A percentile compares a stretch with the other conserved stretches of the same genome.
These are phyloP conservation scores for Pomacea canaliculata DNA, from an alignment of 2,888 invertebrate species.

Conservation along the genomic window DNA sequence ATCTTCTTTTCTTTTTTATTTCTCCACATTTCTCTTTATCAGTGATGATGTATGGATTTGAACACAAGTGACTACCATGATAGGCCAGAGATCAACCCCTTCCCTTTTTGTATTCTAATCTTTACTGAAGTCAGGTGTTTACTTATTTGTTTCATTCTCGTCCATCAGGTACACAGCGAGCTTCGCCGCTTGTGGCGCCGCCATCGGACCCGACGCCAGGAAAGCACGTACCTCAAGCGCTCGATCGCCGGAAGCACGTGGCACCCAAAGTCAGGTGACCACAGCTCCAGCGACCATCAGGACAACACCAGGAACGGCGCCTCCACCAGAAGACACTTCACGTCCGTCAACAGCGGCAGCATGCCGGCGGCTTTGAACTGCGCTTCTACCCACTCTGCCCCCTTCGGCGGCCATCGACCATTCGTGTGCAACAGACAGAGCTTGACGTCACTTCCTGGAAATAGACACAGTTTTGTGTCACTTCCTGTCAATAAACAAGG, in stretches of 20 bases:
- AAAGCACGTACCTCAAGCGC: conserved; percentile 23
- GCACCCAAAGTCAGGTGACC: conserved; percentile 17
- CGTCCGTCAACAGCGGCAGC: background rate
- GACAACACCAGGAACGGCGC: background rate
- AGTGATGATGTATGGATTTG: no score
- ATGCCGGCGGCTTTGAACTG: background rate
- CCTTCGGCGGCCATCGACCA: background rate
- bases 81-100: no score
- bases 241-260: conserved; percentile 21
- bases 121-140: no score
- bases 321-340: background rate
- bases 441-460: background rate
- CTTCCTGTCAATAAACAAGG: no score
- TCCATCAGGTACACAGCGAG: conserved; percentile 32
- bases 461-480: no score
- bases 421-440: background rate
- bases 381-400: background rate
- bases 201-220: conserved; percentile 25
- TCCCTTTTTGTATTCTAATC: no score
- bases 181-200: conserved; percentile 33
- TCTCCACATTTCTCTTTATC: no score
- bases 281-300: conserved; percentile 7
- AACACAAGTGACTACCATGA: no score
- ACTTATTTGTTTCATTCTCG: no score
- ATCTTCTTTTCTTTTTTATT: background rate